Evolutionary conservation across 2,797 vertebrate genomes (phyloP), one percentile per base, ranked within the genome.

Genomic region (Enteromius unitaeniatus): DNA sequence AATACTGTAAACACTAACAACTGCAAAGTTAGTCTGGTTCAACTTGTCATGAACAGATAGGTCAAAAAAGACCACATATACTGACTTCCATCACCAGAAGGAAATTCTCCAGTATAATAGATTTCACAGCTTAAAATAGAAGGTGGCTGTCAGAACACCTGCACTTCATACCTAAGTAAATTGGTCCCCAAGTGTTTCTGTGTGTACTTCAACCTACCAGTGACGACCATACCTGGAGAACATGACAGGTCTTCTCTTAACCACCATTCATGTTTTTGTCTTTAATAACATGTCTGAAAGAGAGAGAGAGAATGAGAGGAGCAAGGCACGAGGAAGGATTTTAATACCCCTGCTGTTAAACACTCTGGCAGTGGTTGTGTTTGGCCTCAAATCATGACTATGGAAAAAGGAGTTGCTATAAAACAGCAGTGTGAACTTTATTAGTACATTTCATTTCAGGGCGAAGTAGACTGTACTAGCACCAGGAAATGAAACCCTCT

Each of bases 221-320:
- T 49, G 53, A 79, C 55, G 31, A 10, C 28, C 0, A 21, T 34
- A n/a, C 26, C 28, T 21, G 7, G 11, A 79, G 47, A 62, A 40
- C 45, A 77, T 62, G 69, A 75, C 68, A 76, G 6, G 3, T 51
- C 75, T 73, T 78, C 69, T 73, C 58, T 72, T 85, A 73, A 81
- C 47, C 81, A 85, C 69, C 78, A 89, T 91, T 89, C 84, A 88
- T 85, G 47, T 83, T 86, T 83, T 49, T 65, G 67, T 65, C 58
- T 70, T 82, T 87, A 81, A 82, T 74, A 84, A 72, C 76, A 85
- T 82, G 81, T n/a, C 40, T 76, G 65, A 78, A 34, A 23, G n/a
- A 58, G 31, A 17, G 31, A 62, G 28, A 53, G 23, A 53, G 51
- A 55, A 26, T 23, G 19, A 37, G 21, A 40, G 2, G 28, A 47